phyloP scores from a whole-genome alignment of 2,113 vertebrate species.

The Todiramphus saurophagus region DNA sequence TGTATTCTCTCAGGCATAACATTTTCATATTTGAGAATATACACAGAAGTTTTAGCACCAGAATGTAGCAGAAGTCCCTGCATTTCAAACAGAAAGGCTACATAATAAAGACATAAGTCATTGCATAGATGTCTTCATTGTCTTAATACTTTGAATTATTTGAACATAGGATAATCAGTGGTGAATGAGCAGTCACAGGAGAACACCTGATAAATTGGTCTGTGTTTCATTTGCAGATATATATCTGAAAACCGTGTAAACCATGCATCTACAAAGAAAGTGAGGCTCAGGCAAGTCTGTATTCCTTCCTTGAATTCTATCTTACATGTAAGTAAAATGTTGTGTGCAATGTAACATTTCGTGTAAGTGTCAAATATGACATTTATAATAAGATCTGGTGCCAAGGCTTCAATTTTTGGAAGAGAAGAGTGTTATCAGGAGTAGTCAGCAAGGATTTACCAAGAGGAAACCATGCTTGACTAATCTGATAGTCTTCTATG shows the following conservation, averaged over 20 bases:
- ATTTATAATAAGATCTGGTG: constrained; percentile 53
- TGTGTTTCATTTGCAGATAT: not conserved
- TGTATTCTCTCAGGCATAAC: too few relatives aligned
- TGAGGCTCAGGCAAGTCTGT: not conserved
- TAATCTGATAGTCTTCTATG: too few relatives aligned
- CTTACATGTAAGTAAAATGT: constrained; percentile 30
- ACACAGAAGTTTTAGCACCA: not conserved
- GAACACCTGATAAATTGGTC: not conserved
- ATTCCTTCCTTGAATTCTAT: constrained; percentile 1
- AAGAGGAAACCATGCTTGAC: too few relatives aligned
- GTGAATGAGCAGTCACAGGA: not conserved
- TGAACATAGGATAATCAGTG: not conserved
- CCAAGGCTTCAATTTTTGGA: constrained; percentile 51
- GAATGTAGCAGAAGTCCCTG: not conserved
- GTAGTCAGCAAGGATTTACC: too few relatives aligned
- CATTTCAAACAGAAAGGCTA: not conserved
- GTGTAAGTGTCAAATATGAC: constrained; percentile 43
- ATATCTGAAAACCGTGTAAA: not conserved
- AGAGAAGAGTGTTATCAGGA: too few relatives aligned
- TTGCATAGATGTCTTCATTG: not conserved
- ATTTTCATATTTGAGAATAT: too few relatives aligned
- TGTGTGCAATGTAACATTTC: constrained; percentile 30
- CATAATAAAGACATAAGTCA: not conserved
- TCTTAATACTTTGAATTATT: not conserved
- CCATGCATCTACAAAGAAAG: not conserved